Percentiles rank a stretch among this genome's conserved stretches.
Conservation (phyloP, 64 coral and sea anemone species). For the Acropora yongei region DNA sequence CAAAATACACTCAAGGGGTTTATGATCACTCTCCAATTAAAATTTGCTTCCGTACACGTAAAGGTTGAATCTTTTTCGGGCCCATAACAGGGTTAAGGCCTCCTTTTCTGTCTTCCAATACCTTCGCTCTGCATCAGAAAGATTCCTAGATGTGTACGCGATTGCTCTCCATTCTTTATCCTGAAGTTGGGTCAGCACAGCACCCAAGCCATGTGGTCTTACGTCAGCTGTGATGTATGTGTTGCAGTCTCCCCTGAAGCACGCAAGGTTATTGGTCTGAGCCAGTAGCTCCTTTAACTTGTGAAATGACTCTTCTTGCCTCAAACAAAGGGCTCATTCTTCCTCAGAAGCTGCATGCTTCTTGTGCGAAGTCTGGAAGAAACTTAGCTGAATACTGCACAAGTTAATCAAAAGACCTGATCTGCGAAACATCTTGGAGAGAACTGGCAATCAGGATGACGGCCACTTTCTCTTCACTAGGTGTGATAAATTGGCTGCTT, state of each 20-base stretch:
- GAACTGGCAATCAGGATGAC: not conserved
- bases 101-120: conserved; percentile 9
- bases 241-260: conserved; percentile 19
- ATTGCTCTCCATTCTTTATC: conserved; percentile 13
- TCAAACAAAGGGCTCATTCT: conserved; percentile 16
- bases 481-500: not conserved
- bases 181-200: conserved; percentile 24
- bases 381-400: conserved; percentile 31
- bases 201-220: not conserved
- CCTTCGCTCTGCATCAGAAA: conserved; percentile 6
- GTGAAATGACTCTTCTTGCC: conserved; percentile 1
- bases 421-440: not conserved
- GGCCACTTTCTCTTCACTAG: conserved; percentile 22
- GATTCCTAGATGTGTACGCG: not conserved
- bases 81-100: not conserved
- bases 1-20: conserved; percentile 17
- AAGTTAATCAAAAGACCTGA: conserved; percentile 20
- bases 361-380: conserved; percentile 25
- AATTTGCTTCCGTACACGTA: not conserved
- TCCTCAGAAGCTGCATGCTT: conserved; percentile 29
- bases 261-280: not conserved
- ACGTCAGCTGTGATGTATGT: not conserved
- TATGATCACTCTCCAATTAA: conserved; percentile 21
- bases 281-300: not conserved
- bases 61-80: not conserved